phyloP scores from a whole-genome alignment of 2,888 invertebrate species.

The Drosophila incognita region DNA sequence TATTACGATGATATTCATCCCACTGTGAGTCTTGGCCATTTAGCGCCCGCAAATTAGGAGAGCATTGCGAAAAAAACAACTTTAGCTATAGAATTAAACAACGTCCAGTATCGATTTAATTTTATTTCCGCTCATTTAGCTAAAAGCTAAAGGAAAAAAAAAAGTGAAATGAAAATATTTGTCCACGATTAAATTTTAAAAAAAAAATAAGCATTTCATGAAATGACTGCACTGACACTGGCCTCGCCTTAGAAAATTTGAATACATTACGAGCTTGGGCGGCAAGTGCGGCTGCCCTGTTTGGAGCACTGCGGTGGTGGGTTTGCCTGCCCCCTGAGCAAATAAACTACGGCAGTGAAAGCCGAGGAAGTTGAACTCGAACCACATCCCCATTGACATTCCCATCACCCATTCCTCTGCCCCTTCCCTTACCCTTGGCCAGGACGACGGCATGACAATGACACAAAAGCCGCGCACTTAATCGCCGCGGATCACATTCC shows the following conservation, averaged over 20 bases:
- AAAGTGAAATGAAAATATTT: slow-evolving; percentile 80
- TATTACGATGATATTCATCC: not conserved
- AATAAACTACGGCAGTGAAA: slow-evolving; percentile 58
- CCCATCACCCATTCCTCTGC: slow-evolving; percentile 15
- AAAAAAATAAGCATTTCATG: slow-evolving; percentile 70
- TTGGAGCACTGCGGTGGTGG: slow-evolving; percentile 32
- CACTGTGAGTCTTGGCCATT: slow-evolving; percentile 50
- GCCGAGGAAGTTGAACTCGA: slow-evolving; percentile 19
- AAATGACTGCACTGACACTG: slow-evolving; percentile 77
- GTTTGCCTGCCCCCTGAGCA: slow-evolving; percentile 51
- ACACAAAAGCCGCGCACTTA: slow-evolving; percentile 83
- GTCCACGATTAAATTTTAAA: slow-evolving; percentile 81
- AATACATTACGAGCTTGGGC: slow-evolving; percentile 69
- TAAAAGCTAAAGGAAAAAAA: slow-evolving; percentile 71
- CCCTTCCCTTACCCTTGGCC: slow-evolving; percentile 33
- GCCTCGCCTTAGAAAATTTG: slow-evolving; percentile 81
- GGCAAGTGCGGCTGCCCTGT: slow-evolving; percentile 29
- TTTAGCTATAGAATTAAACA: slow-evolving; percentile 71
- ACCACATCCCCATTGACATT: slow-evolving; percentile 28
- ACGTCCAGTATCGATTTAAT: slow-evolving; percentile 82
- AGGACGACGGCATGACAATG: slow-evolving; percentile 78
- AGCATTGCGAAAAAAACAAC: slow-evolving; percentile 45
- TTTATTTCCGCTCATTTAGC: slow-evolving; percentile 83
- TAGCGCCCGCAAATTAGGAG: slow-evolving; percentile 42
- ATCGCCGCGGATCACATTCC: slow-evolving; percentile 83